Base-by-base conservation (phyloP, 2,888 invertebrate species). In the Theretra japonica region DNA sequence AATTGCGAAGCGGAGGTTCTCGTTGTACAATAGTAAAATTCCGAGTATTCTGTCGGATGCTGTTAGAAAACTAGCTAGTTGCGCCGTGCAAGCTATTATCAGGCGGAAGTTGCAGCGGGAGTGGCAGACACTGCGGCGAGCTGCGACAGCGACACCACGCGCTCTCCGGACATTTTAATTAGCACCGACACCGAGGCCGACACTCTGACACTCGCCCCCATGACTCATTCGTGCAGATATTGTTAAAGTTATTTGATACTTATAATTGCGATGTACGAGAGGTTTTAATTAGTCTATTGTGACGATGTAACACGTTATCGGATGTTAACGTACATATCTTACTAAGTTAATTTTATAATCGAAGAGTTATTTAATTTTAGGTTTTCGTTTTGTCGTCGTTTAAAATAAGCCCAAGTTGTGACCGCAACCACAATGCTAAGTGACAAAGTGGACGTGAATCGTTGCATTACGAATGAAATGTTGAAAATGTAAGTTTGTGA, bases 401-500 rank as follows among this genome's bases (percentile, higher is more conserved):
- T 21, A 60, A 60, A 60, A 41, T 60, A 30, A 30, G 23, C 6
- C 11, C 19, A 59, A 28, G 17, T 19, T 19, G 59, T 30, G 28
- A 59, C 1, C 19, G 19, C 30, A 19, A 7, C 59, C 15, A 19
- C 19, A 8, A 58, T 28, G 58, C 33, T 33, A 62, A 62, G 33
- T 21, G 21, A 21, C 21, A 62, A 62, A 33, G 11, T n/a, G 33
- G 21, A 62, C 33, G 30, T 33, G 4, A 41, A n/a, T 62, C 33
- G 33, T 41, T 62, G 15, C 21, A n/a, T 8, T 33, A 11, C n/a
- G 11, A 62, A 33, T 79, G 70, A 70, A 80, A 83, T 82, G 80
- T 84, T 80, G 80, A 86, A 86, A 87, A 81, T 81, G 80, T 74
- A 83, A 83, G 80, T 81, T 81, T 77, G 72, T 76, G 76, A 79